These are phyloP conservation scores for Heteromurus nitidus DNA, from an alignment of 2,888 invertebrate genomes.

Conservation along the genomic window DNA sequence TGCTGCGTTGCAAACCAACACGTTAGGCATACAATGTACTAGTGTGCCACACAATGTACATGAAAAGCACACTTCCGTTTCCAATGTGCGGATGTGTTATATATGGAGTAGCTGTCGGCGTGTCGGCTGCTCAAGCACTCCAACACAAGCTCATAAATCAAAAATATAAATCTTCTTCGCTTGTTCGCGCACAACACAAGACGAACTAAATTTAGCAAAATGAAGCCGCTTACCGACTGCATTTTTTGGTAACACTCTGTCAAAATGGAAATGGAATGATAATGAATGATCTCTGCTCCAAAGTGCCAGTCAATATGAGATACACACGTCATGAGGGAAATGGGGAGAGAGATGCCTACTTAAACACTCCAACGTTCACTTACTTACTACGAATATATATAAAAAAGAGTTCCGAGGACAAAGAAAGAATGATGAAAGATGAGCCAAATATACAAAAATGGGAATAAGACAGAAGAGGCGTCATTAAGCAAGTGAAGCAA, in stretches of 20 bases:
- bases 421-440: constrained; percentile 35
- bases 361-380: too few species aligned
- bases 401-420: constrained; percentile 8
- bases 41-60: too few species aligned
- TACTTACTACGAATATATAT: too few species aligned
- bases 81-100: too few species aligned
- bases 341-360: background rate
- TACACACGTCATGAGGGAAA: background rate
- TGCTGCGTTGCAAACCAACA: too few species aligned
- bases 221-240: constrained; percentile 6
- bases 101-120: too few species aligned
- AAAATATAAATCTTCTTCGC: too few species aligned
- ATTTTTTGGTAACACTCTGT: constrained; percentile 26
- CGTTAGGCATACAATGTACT: too few species aligned
- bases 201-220: constrained; percentile 34
- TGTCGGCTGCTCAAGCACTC: too few species aligned
- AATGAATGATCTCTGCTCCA: constrained; percentile 10
- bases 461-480: constrained; percentile 1
- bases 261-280: constrained; percentile 39
- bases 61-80: too few species aligned
- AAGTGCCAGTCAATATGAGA: constrained; percentile 21
- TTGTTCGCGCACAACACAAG: constrained; percentile 14
- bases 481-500: constrained; percentile 36
- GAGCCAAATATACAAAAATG: constrained; percentile 6
- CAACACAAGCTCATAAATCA: too few species aligned